Evolutionary conservation across 2,113 vertebrate genomes (phyloP).

Genomic region (Leucoraja erinaceus): DNA sequence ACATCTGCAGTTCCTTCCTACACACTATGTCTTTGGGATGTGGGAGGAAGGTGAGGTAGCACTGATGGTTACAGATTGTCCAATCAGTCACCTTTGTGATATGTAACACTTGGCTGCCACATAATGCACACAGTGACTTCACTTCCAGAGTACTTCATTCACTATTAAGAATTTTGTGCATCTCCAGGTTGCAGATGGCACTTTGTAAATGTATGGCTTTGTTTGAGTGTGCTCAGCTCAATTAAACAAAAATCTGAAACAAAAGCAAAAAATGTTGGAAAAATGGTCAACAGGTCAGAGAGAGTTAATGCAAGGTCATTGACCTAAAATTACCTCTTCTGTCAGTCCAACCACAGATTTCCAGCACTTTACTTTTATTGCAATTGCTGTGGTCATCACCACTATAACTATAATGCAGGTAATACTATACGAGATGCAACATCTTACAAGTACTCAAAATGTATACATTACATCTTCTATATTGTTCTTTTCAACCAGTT

Average conservation of each 20-base stretch:
- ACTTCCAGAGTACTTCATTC: neutral
- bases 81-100: neutral
- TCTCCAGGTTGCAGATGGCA: neutral
- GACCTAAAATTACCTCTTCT: no score
- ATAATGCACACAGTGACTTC: neutral
- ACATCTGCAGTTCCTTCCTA: no score
- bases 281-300: no score
- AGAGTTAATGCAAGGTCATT: no score
- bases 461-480: constrained; percentile 59
- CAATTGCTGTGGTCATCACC: neutral
- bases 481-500: constrained; percentile 61
- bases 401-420: neutral
- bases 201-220: neutral
- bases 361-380: no score
- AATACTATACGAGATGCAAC: neutral
- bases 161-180: neutral
- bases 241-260: neutral
- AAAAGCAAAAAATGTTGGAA: no score
- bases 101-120: neutral
- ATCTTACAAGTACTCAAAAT: neutral
- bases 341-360: no score
- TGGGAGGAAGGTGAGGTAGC: neutral
- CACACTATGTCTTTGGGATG: no score
- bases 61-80: neutral
- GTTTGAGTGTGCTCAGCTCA: neutral